These are phyloP conservation scores for Carassius gibelio DNA, from an alignment of 2,113 vertebrate genomes.

Conservation along the genomic window DNA sequence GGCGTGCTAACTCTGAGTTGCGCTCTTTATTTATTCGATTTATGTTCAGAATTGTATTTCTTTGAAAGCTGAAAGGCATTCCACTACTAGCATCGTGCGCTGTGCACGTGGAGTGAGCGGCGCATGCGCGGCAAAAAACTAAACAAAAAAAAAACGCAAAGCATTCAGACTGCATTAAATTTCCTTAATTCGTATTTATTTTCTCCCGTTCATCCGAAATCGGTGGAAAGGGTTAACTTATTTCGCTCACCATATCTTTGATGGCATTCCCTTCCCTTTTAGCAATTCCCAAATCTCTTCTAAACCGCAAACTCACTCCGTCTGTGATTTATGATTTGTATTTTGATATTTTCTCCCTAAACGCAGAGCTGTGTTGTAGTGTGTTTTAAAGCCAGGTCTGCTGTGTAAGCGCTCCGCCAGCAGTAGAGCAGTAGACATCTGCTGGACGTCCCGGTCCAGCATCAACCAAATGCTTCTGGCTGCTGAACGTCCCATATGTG, in stretches of 20 bases:
- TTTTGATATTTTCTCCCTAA: background rate
- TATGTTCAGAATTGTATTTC: constrained; percentile 34
- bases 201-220: constrained; percentile 68
- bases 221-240: constrained; percentile 74
- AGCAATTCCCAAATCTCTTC: background rate
- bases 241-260: constrained; percentile 65
- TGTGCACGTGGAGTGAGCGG: constrained; percentile 52
- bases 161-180: constrained; percentile 71
- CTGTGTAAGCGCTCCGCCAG: constrained; percentile 5
- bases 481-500: constrained; percentile 21
- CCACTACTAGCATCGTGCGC: constrained; percentile 62
- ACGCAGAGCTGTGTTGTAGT: constrained; percentile 7
- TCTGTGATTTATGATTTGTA: background rate
- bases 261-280: constrained; percentile 27
- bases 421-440: constrained; percentile 29
- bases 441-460: constrained; percentile 23
- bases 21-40: constrained; percentile 68
- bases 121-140: background rate
- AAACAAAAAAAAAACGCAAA: too few relatives aligned
- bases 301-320: background rate
- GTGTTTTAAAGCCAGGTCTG: constrained; percentile 5
- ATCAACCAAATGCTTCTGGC: constrained; percentile 28
- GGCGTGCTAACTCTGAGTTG: constrained; percentile 43
- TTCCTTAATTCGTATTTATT: constrained; percentile 69
- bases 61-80: constrained; percentile 66